A percentile compares a stretch with the other conserved stretches of the same genome.
These are phyloP conservation scores for Strix aluco DNA, from an alignment of 2,113 vertebrate species.

Conservation along the genomic window DNA sequence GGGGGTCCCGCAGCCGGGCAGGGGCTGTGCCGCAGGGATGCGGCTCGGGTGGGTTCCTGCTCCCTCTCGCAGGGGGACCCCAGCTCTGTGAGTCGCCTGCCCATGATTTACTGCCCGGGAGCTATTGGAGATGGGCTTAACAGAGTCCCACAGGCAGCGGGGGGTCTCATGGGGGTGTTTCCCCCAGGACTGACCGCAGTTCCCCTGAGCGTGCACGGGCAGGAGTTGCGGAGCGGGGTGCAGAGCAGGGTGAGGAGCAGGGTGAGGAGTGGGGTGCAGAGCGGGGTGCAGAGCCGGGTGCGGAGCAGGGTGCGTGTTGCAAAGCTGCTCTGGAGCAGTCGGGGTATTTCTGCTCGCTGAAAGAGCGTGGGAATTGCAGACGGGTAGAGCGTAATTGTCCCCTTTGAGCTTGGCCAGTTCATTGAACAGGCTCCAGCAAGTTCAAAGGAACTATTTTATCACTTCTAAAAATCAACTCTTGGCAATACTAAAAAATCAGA, in stretches of 20 bases:
- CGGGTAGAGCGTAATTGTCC: rapidly evolving
- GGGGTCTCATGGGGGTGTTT: rapidly evolving
- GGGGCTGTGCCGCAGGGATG: background rate
- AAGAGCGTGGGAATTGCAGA: background rate
- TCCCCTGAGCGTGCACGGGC: rapidly evolving
- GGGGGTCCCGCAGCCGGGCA: background rate
- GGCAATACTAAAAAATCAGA: background rate
- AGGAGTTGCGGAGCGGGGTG: background rate
- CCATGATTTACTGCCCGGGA: background rate
- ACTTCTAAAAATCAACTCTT: background rate
- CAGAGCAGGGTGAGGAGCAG: background rate
- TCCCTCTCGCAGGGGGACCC: background rate
- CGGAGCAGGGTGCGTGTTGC: rapidly evolving
- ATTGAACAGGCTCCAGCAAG: background rate
- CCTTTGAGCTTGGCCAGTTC: background rate
- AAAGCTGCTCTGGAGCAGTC: rapidly evolving
- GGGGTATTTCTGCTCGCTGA: background rate
- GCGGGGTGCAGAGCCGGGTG: background rate
- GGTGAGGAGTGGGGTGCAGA: background rate
- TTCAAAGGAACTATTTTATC: background rate
- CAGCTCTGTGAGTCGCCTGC: background rate
- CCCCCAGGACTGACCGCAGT: background rate
- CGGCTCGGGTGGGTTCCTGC: background rate
- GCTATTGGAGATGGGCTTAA: background rate
- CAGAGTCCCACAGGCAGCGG: rapidly evolving